Evolutionary conservation across 2,797 vertebrate species (phyloP).

Genomic region (Astyanax mexicanus): DNA sequence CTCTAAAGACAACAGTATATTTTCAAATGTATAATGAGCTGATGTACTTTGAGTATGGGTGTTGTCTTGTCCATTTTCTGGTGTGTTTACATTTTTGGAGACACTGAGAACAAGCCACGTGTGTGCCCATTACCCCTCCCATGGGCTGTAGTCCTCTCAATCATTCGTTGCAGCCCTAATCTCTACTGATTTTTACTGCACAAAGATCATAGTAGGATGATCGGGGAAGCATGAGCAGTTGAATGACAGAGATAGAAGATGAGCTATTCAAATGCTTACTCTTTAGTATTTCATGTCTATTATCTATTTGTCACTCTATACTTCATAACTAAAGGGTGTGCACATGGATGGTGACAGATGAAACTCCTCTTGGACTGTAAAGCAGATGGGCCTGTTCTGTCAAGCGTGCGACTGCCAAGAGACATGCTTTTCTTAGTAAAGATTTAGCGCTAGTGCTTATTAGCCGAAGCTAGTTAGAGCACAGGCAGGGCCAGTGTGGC

Average conservation of each 20-base stretch:
- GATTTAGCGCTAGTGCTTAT: constrained; percentile 5
- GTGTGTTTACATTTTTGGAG: too few species aligned
- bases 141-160: too few species aligned
- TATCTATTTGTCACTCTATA: neutral
- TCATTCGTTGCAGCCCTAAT: too few species aligned
- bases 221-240: too few species aligned
- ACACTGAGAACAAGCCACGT: too few species aligned
- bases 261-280: neutral
- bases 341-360: neutral
- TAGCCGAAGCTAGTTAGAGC: constrained; percentile 12
- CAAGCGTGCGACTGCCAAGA: neutral
- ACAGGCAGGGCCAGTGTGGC: neutral
- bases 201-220: too few species aligned
- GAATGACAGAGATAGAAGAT: neutral
- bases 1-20: too few species aligned
- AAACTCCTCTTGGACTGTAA: neutral
- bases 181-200: too few species aligned
- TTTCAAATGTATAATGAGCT: too few species aligned
- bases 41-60: too few species aligned
- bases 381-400: neutral
- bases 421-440: neutral
- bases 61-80: too few species aligned
- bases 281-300: neutral
- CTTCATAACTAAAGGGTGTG: neutral
- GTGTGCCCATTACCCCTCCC: too few species aligned